Base-by-base conservation (phyloP, 2,888 invertebrate species). In the Formica aserva region DNA sequence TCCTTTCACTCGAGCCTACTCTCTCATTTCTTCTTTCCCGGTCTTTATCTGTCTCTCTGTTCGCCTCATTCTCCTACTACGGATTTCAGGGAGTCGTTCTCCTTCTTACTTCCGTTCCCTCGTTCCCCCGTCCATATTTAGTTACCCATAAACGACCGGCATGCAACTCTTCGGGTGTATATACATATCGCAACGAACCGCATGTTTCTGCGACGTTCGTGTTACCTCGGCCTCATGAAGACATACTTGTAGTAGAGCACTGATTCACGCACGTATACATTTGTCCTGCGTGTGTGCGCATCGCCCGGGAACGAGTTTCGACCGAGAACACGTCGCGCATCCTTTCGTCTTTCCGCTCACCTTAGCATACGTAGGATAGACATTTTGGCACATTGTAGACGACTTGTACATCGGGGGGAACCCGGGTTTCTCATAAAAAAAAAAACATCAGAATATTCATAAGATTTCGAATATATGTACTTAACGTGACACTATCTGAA, bases 141-240 rank as follows among this genome's bases (percentile, higher is more conserved):
- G 84, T 88, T 89, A 84, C 82, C 85, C 75, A 57, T 81, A 84
- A 86, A 86, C 76, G 78, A 83, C 62, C 66, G 76, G 88, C 83
- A 88, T 85, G 86, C 86, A 85, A 85, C 82, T 82, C 63, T 74
- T 85, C 63, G 63, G 67, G 84, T 86, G 75, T 86, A 80, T 83
- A 80, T 82, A 71, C 83, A 74, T 85, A 85, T 84, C 71, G 52
- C 82, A 82, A 82, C 80, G 63, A 82, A 80, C 78, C 80, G 82
- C 80, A 76, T 82, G 69, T 83, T 84, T 86, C 75, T 80, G 66
- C 55, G 72, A 84, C 55, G 69, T 85, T 75, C 63, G 78, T 74
- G 80, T 85, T 85, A 86, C 85, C 74, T 35, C 38, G 38, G 69
- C 22, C 38, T 60, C 67, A 38, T 67, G 48, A 60, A 82, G 57